phyloP scores from a whole-genome alignment of 1,140 invertebrate species.

The Trissolcus basalis region DNA sequence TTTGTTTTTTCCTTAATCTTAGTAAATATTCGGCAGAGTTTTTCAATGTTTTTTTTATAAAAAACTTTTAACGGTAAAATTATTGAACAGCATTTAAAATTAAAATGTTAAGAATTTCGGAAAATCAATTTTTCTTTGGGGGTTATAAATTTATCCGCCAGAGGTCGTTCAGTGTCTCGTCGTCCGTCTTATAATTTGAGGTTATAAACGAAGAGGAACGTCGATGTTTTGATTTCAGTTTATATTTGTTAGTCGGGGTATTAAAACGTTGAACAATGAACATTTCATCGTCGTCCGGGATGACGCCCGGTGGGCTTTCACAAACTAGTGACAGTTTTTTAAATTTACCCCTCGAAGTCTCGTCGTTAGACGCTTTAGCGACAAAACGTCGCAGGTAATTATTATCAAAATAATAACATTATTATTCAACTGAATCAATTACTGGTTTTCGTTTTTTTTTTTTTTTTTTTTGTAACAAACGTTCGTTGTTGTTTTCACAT shows the following conservation, averaged over 20 bases:
- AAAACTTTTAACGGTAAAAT: too few relatives aligned
- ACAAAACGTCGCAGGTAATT: slow-evolving; percentile 73
- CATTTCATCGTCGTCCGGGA: slow-evolving; percentile 58
- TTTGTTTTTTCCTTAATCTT: too few relatives aligned
- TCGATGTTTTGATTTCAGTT: background rate
- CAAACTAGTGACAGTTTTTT: slow-evolving; percentile 66
- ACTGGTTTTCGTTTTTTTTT: background rate
- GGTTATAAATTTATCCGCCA: too few relatives aligned
- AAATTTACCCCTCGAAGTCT: slow-evolving; percentile 67
- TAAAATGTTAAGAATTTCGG: too few relatives aligned
- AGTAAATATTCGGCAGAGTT: too few relatives aligned
- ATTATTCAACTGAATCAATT: slow-evolving; percentile 5
- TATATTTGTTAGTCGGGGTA: background rate
- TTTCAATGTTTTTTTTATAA: too few relatives aligned
- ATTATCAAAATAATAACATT: slow-evolving; percentile 1
- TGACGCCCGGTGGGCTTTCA: slow-evolving; percentile 61
- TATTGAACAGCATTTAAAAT: too few relatives aligned
- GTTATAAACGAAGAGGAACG: too few relatives aligned
- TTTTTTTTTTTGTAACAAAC: background rate
- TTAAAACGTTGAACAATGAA: slow-evolving; percentile 31
- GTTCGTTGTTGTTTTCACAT: background rate
- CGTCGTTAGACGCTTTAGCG: slow-evolving; percentile 66
- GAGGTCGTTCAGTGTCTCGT: too few relatives aligned
- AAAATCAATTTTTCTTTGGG: too few relatives aligned
- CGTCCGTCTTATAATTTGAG: too few relatives aligned